Conservation (phyloP, 2,797 vertebrate species). For the Rhodeus uyekii region DNA sequence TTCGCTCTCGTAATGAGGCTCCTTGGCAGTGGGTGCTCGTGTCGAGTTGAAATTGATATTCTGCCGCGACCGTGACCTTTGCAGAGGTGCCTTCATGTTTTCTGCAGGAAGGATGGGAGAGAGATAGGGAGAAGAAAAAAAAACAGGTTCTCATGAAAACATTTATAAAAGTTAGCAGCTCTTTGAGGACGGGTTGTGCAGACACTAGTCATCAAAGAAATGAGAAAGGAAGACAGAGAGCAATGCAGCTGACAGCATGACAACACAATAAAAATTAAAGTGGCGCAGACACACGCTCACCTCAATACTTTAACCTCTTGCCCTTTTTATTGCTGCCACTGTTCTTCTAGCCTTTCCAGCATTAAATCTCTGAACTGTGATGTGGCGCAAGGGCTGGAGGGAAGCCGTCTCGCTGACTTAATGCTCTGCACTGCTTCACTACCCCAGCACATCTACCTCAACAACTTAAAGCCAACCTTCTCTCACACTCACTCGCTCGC, state of each 20-base stretch:
- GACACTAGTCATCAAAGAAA: conserved; percentile 55
- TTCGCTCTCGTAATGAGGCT: conserved; percentile 82
- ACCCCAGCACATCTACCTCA: background rate
- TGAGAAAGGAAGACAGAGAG: conserved; percentile 41
- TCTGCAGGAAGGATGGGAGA: conserved; percentile 77
- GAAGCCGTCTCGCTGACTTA: conserved; percentile 10
- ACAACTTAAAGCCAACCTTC: background rate
- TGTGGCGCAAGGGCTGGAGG: conserved; percentile 1
- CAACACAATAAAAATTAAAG: conserved; percentile 45
- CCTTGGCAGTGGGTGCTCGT: conserved; percentile 80
- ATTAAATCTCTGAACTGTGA: conserved; percentile 19
- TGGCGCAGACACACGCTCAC: conserved; percentile 1
- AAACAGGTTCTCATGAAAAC: conserved; percentile 7
- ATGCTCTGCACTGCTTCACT: background rate
- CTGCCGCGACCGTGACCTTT: conserved; percentile 85
- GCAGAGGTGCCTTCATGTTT: conserved; percentile 87
- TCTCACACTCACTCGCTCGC: background rate
- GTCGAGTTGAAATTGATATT: conserved; percentile 78
- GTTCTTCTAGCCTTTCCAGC: background rate
- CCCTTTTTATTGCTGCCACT: conserved; percentile 3
- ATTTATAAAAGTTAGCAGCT: conserved; percentile 53
- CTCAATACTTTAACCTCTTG: background rate
- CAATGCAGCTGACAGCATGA: conserved; percentile 47
- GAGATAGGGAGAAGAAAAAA: conserved; percentile 42
- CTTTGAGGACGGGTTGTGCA: conserved; percentile 37